These are phyloP conservation scores for Siniperca undulata DNA, from an alignment of 2,797 vertebrate species.

Conservation along the genomic window DNA sequence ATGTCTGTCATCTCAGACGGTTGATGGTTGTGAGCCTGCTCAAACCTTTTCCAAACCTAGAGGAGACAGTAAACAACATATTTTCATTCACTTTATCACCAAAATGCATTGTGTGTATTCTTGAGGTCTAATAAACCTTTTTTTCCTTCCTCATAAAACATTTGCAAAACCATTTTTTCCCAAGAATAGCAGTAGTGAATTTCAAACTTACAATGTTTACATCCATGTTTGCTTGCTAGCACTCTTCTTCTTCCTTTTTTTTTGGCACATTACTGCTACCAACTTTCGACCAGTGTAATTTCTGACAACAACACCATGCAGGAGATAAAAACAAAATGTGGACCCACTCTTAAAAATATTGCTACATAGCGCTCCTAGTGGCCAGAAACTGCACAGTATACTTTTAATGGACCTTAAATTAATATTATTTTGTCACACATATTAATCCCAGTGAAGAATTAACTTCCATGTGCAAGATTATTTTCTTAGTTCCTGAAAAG, in stretches of 20 bases:
- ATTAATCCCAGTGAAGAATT: not conserved
- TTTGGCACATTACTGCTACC: not conserved
- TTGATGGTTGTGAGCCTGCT: not conserved
- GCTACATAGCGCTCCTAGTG: not conserved
- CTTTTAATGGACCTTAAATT: not conserved
- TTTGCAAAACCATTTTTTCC: not conserved
- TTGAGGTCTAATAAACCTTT: no score
- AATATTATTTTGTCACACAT: not conserved
- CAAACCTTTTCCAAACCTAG: not conserved
- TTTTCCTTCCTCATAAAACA: no score
- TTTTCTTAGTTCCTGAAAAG: not conserved
- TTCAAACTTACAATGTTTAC: not conserved
- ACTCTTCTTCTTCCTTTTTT: not conserved
- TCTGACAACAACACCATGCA: not conserved
- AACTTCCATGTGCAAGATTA: not conserved
- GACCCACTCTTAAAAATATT: not conserved
- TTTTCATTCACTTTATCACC: no score
- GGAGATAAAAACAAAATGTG: not conserved
- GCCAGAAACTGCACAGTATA: not conserved
- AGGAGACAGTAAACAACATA: constrained; percentile 2
- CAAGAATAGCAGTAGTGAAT: not conserved
- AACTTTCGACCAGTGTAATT: not conserved
- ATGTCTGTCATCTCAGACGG: not conserved
- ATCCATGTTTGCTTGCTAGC: not conserved
- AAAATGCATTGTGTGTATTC: not conserved